phyloP scores from a whole-genome alignment of 2,113 vertebrate species.

The Clarias gariepinus region DNA sequence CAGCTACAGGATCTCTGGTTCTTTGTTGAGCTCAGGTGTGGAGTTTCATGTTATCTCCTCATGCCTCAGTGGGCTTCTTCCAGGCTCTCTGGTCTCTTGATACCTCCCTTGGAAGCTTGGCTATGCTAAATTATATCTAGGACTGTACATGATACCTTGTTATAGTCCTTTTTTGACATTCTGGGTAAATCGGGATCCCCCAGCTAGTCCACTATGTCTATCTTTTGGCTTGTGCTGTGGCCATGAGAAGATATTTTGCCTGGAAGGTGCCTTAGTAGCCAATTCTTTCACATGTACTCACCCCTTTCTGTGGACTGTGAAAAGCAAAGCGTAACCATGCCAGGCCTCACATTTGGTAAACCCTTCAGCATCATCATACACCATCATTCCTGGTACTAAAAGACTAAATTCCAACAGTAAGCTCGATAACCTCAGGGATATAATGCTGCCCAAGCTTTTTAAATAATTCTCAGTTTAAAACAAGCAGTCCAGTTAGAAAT shows the following conservation, averaged over 20 bases:
- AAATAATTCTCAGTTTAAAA: neutral
- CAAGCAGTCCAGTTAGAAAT: neutral
- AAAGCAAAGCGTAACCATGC: neutral
- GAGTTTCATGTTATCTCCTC: neutral
- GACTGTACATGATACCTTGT: neutral
- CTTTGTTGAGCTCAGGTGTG: neutral
- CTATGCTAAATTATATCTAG: neutral
- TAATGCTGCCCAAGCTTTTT: too few species aligned
- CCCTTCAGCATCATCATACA: neutral
- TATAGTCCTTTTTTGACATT: neutral
- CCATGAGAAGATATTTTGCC: neutral
- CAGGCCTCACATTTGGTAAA: neutral
- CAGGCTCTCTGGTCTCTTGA: neutral
- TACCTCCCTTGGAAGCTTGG: neutral
- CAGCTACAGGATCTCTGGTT: neutral
- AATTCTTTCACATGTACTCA: neutral
- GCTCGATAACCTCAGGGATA: too few species aligned
- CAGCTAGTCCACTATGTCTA: neutral
- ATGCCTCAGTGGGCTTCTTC: neutral
- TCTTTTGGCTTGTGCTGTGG: neutral
- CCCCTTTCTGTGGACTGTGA: too few species aligned
- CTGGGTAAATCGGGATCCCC: neutral
- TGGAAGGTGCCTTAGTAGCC: neutral
- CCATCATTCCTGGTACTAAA: neutral
- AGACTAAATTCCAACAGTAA: neutral